Base-by-base conservation (phyloP, 2,797 vertebrate species). In the Anisognathus igniventris region DNA sequence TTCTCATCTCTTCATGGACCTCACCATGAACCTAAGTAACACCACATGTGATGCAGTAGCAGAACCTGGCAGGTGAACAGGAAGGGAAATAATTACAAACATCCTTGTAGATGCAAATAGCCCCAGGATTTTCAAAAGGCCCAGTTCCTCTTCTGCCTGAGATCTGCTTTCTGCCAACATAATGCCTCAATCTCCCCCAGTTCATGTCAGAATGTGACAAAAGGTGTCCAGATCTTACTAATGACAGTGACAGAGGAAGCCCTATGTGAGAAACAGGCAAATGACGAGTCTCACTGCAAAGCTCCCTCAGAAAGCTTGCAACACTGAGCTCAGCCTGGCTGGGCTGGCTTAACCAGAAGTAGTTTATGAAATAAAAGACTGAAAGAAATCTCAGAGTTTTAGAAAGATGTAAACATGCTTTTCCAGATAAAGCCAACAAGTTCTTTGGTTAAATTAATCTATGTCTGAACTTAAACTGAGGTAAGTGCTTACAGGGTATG, bases 401-500 rank as follows among this genome's bases (percentile, higher is more conserved):
- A 65, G 25, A 62, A 86, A 85, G 48, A 61, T 44, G 31, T 60
- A 94, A 92, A 61, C 10, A 9, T 86, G 33, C 27, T 89, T 93
- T 94, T 91, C 51, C 39, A 88, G 48, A 65, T 68, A 81, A 77
- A 20, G 2, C 18, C 8, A 86, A 27, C 50, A 82, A 88, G 42
- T 90, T 92, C 90, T 77, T 73, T 93, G 51, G 20, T 90, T 88
- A 78, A 86, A 86, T 91, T 84, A 84, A 80, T 88, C 73, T 54
- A 2, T 68, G 33, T 58, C 86, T 95, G 92, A 94, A 86, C 83
- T 86, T 77, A 39, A 86, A 76, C 61, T 79, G 85, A 89, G 81
- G 51, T 76, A 87, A 88, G 42, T 40, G 50, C 82, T 90, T 90
- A 42, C 48, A 70, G 82, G 77, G 88, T 54, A 80, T 80, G 93